phyloP scores from a whole-genome alignment of 1,140 invertebrate species.

The Apocrypta bakeri region DNA sequence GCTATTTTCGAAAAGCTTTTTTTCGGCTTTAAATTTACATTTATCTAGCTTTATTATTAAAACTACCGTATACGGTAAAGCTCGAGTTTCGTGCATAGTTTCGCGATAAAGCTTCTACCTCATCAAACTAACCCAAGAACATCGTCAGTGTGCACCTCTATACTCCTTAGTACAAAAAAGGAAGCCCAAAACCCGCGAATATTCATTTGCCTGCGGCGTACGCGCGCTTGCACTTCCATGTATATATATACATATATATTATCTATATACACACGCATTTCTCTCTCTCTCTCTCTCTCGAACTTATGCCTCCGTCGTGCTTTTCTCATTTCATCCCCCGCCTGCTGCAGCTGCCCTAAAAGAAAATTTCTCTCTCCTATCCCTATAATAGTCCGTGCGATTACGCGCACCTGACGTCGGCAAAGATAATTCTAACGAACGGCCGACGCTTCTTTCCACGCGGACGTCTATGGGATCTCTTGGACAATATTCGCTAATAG shows the following conservation, averaged over 20 bases:
- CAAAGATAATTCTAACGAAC: slow-evolving; percentile 41
- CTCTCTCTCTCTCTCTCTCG: too few species aligned
- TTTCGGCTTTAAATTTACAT: too few species aligned
- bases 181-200: neutral
- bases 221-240: neutral
- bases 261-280: too few species aligned
- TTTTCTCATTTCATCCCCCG: slow-evolving; percentile 10
- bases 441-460: neutral
- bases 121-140: neutral
- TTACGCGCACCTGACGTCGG: slow-evolving; percentile 46
- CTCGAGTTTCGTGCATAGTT: neutral
- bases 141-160: neutral
- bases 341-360: neutral
- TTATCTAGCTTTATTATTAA: too few species aligned
- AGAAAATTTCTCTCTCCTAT: slow-evolving; percentile 15
- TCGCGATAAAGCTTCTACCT: neutral
- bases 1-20: too few species aligned
- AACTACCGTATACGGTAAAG: too few species aligned
- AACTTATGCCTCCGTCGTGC: neutral
- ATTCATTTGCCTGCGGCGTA: neutral
- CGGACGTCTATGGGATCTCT: neutral
- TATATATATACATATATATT: too few species aligned
- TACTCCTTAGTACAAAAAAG: neutral
- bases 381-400: slow-evolving; percentile 33
- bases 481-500: slow-evolving; percentile 42